Evolutionary conservation across 2,113 vertebrate species (phyloP), one percentile per base, ranked within the genome.

Genomic region (Lycaon pictus): DNA sequence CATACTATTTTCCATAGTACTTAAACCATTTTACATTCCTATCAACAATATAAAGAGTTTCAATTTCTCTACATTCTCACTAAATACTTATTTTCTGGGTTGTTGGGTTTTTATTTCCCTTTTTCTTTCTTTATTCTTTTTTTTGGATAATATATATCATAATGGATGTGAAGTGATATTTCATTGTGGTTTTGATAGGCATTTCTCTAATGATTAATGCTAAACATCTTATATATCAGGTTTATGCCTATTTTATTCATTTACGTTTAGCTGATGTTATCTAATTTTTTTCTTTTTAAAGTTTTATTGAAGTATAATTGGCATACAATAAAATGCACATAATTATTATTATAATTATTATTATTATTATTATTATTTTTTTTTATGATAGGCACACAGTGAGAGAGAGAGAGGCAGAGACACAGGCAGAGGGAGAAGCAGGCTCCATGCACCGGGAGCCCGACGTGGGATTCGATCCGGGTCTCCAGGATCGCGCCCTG

Each of bases 181-280:
- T 87, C 37, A 27, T 23, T 92, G 69, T 82, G 67, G 51, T 43
- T 92, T 88, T 90, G 43, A 82, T 77, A 77, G 83, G 27, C 17
- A 90, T 69, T 96, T 77, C 20, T 87, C 51, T 82, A 87, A 88
- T 55, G 12, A 92, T 62, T 55, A 88, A 93, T 53, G 20, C 12
- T 62, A 11, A 88, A 55, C 6, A 71, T 74, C 11, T 95, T 53
- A 90, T 35, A n/a, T 60, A 58, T 25, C 48, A 90, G 5, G 71
- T 62, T 63, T 67, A 48, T 79, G 16, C 13, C 29, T 79, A 79
- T 88, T 88, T 90, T 87, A 71, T 88, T 87, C 13, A 76, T 72
- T 88, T 93, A 62, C 16, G 71, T 62, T 62, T 29, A 58, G 63
- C 15, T n/a, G 32, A 10, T n/a, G 55, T 69, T 95, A 79, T 0